These are phyloP conservation scores for Amphimallon solstitiale DNA, from an alignment of 2,888 invertebrate genomes.

Conservation along the genomic window DNA sequence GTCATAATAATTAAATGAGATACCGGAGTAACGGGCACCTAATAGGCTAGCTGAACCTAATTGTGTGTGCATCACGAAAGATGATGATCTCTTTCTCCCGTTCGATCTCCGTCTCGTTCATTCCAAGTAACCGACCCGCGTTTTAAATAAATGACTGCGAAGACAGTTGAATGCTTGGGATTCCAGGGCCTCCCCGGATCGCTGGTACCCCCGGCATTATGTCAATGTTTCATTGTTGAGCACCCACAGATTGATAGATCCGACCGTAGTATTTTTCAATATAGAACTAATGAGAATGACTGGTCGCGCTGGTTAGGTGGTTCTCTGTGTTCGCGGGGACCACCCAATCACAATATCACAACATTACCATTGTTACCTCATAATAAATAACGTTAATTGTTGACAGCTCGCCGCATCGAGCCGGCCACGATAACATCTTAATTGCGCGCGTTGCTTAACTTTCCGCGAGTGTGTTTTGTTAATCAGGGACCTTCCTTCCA, in stretches of 20 bases:
- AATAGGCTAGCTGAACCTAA: slow-evolving; percentile 19
- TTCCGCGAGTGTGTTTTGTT: slow-evolving; percentile 54
- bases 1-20: slow-evolving; percentile 23
- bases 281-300: slow-evolving; percentile 63
- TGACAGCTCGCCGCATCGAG: slow-evolving; percentile 63
- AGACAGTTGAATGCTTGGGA: slow-evolving; percentile 39
- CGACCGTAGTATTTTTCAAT: slow-evolving; percentile 56
- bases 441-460: slow-evolving; percentile 61
- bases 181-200: slow-evolving; percentile 39
- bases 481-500: slow-evolving; percentile 18
- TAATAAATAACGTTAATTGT: slow-evolving; percentile 66
- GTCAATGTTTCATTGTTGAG: slow-evolving; percentile 38
- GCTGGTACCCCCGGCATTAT: slow-evolving; percentile 33
- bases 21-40: slow-evolving; percentile 19
- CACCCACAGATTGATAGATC: slow-evolving; percentile 37
- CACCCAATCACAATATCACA: slow-evolving; percentile 64
- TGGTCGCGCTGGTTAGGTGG: slow-evolving; percentile 44
- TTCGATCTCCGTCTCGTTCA: background rate
- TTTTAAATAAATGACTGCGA: slow-evolving; percentile 30
- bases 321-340: slow-evolving; percentile 50
- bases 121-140: slow-evolving; percentile 2
- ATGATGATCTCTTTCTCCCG: slow-evolving; percentile 4
- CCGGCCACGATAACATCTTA: slow-evolving; percentile 63
- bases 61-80: slow-evolving; percentile 9
- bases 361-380: slow-evolving; percentile 64